Conservation (phyloP, 2,113 vertebrate species). For the Mormyrus iriodes region DNA sequence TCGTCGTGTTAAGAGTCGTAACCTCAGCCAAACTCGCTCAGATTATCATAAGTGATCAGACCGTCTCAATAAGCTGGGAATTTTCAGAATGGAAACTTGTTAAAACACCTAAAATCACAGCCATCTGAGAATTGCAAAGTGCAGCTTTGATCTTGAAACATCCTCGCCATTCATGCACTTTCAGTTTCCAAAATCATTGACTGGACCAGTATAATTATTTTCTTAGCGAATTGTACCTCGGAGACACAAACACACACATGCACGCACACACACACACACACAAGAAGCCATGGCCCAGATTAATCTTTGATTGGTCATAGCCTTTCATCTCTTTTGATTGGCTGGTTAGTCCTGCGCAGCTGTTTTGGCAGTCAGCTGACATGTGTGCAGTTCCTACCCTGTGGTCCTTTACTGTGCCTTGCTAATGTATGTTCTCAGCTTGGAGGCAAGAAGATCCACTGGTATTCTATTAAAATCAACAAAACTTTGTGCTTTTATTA, state of each 20-base stretch:
- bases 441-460: slow-evolving; percentile 32
- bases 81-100: slow-evolving; percentile 10
- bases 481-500: slow-evolving; percentile 52
- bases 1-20: background rate
- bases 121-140: slow-evolving; percentile 14
- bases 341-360: background rate
- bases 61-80: slow-evolving; percentile 1
- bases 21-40: background rate
- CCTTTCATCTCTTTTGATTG: background rate
- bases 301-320: slow-evolving; percentile 50
- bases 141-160: slow-evolving; percentile 14
- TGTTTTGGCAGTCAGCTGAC: slow-evolving; percentile 1
- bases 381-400: slow-evolving; percentile 45
- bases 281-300: slow-evolving; percentile 43
- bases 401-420: slow-evolving; percentile 51
- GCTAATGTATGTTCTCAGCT: slow-evolving; percentile 49
- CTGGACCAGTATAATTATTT: background rate
- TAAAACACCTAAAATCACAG: slow-evolving; percentile 8
- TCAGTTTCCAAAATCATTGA: slow-evolving; percentile 14
- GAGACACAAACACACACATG: slow-evolving; percentile 30
- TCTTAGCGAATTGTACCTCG: slow-evolving; percentile 31
- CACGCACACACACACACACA: slow-evolving; percentile 14
- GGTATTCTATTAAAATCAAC: slow-evolving; percentile 49
- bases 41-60: background rate
- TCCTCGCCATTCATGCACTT: background rate